phyloP scores from a whole-genome alignment of 2,888 invertebrate genomes.

The Microplitis manilae region DNA sequence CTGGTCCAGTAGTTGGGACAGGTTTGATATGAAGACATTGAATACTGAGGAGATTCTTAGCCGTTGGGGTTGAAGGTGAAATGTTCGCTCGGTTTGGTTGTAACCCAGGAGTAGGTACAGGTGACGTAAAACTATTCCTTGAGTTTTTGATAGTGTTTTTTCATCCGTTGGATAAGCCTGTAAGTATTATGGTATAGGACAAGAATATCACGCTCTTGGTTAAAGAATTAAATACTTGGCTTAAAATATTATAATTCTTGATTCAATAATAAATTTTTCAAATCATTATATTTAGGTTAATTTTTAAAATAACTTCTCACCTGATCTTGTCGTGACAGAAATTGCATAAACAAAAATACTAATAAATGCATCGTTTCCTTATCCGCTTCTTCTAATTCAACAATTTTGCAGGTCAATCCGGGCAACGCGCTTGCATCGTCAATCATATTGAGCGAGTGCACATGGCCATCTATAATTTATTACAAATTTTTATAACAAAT shows the following conservation, averaged over 20 bases:
- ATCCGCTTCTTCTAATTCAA: constrained; percentile 95
- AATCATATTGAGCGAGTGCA: constrained; percentile 86
- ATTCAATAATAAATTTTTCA: too few species aligned
- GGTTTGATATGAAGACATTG: constrained; percentile 93
- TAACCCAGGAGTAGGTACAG: constrained; percentile 94
- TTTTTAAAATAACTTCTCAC: constrained; percentile 55
- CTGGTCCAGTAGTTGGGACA: constrained; percentile 95
- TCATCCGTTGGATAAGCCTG: constrained; percentile 90
- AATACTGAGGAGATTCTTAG: constrained; percentile 93
- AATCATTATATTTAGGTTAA: too few species aligned
- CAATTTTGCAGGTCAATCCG: constrained; percentile 86
- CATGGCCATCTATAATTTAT: constrained; percentile 79
- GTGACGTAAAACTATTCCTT: constrained; percentile 91
- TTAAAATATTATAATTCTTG: too few species aligned
- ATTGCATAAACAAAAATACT: constrained; percentile 97
- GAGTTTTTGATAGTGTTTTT: constrained; percentile 83
- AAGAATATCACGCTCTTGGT: too few species aligned
- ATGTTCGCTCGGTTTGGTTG: constrained; percentile 90
- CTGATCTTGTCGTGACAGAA: constrained; percentile 86
- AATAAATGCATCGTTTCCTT: constrained; percentile 95
- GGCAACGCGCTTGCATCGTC: constrained; percentile 82
- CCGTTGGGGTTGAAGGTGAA: constrained; percentile 90
- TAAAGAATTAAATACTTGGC: too few species aligned
- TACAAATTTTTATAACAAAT: background rate
- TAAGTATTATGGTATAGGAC: constrained; percentile 3